A percentile compares a stretch with the other conserved stretches of the same genome.
Evolutionary conservation across 2,888 invertebrate genomes (phyloP).

Genomic region (Calameuta filiformis): DNA sequence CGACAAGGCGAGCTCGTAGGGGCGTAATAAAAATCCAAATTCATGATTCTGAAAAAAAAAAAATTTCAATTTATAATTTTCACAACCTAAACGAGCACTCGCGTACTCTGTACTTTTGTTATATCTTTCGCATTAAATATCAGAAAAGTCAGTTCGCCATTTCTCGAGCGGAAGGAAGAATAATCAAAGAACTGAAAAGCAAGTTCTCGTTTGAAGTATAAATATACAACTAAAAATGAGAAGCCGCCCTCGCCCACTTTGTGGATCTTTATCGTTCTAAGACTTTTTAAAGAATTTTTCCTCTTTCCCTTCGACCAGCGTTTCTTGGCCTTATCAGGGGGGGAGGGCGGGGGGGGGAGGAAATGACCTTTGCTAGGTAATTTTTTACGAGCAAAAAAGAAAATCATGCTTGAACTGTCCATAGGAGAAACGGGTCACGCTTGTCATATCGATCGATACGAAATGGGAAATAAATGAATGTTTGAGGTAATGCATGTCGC

Average conservation of each 20-base stretch:
- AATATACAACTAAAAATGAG: background rate
- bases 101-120: background rate
- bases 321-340: background rate
- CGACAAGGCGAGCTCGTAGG: slow-evolving; percentile 60
- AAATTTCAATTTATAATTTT: background rate
- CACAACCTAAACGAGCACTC: background rate
- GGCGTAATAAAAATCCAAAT: slow-evolving; percentile 53
- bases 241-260: background rate
- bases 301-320: background rate
- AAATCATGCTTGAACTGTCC: background rate
- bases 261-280: background rate
- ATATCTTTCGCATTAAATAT: background rate
- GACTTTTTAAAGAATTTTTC: background rate
- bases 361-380: background rate
- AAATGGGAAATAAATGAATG: background rate
- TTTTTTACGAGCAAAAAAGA: background rate
- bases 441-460: background rate
- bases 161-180: background rate
- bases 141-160: background rate
- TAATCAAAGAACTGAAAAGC: background rate
- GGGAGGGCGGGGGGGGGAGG: fast-evolving
- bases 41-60: slow-evolving; percentile 33
- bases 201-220: background rate
- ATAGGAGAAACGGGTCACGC: background rate
- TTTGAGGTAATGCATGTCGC: background rate